Evolutionary conservation across 2,888 invertebrate species (phyloP).

Genomic region (Fissipunctia ypsillon): DNA sequence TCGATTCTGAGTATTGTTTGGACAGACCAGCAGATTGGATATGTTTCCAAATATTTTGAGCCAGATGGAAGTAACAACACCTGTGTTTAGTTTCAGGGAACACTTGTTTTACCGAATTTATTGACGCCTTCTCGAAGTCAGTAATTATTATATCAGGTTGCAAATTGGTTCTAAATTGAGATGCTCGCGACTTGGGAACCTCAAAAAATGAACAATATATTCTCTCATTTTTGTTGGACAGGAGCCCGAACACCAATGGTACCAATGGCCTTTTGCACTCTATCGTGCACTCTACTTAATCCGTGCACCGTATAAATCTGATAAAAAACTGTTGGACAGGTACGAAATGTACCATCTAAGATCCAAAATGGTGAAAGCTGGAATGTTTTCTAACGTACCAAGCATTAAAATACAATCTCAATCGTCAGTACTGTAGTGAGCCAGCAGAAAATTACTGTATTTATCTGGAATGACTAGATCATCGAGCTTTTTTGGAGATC

Average conservation of each 20-base stretch:
- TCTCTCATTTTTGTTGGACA: slow-evolving; percentile 12
- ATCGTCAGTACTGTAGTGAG: slow-evolving; percentile 22
- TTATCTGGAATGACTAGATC: slow-evolving; percentile 22
- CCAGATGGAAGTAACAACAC: slow-evolving; percentile 21
- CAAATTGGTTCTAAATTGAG: slow-evolving; percentile 19
- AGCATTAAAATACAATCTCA: slow-evolving; percentile 33
- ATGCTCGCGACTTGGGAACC: slow-evolving; percentile 16
- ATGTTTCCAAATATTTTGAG: slow-evolving; percentile 26
- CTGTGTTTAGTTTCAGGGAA: slow-evolving; percentile 11
- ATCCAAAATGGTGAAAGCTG: slow-evolving; percentile 15
- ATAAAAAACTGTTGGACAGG: slow-evolving; percentile 14
- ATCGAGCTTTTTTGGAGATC: slow-evolving; percentile 4
- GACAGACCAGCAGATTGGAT: slow-evolving; percentile 1
- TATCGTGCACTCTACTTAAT: slow-evolving; percentile 17
- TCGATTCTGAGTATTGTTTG: slow-evolving; percentile 26
- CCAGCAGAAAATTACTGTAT: slow-evolving; percentile 25
- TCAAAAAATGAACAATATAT: slow-evolving; percentile 10
- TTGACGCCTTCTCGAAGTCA: slow-evolving; percentile 21
- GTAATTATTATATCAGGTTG: slow-evolving; percentile 17
- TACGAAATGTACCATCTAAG: slow-evolving; percentile 28
- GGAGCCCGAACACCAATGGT: slow-evolving; percentile 15
- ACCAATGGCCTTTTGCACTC: slow-evolving; percentile 10
- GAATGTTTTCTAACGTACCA: slow-evolving; percentile 17
- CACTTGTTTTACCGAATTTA: slow-evolving; percentile 9
- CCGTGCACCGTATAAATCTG: slow-evolving; percentile 12